phyloP scores from a whole-genome alignment of 2,113 vertebrate species.

The Halichoerus grypus region DNA sequence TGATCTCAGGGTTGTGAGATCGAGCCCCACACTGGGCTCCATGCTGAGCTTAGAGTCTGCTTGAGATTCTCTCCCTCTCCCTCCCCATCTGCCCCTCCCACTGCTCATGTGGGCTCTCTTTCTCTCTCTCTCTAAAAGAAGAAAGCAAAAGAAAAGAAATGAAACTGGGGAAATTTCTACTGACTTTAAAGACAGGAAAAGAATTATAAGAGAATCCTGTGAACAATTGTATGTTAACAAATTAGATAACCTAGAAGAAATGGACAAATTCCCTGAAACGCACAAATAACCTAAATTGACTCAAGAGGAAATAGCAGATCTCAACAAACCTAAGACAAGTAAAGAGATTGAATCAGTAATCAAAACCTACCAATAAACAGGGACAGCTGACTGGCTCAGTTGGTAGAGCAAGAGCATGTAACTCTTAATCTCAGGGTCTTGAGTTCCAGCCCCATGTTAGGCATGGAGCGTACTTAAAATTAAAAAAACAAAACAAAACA shows the following conservation, averaged over 20 bases:
- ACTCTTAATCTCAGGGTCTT: background rate
- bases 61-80: too few species aligned
- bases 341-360: background rate
- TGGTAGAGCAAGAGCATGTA: background rate
- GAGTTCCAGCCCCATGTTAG: background rate
- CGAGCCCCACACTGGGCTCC: background rate
- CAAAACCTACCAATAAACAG: background rate
- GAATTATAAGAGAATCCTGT: background rate
- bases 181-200: background rate
- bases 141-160: background rate
- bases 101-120: too few species aligned
- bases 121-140: too few species aligned
- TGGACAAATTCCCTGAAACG: background rate
- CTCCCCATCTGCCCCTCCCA: background rate
- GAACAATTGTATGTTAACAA: background rate
- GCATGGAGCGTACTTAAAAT: background rate
- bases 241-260: background rate
- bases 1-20: background rate
- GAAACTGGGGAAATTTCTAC: background rate
- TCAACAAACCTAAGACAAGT: background rate
- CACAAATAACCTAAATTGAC: background rate
- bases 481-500: background rate
- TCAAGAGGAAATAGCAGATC: background rate
- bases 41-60: background rate
- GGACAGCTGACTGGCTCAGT: background rate